Evolutionary conservation across 2,113 vertebrate species (phyloP), one percentile per base, ranked within the genome.

Genomic region (Chunga burmeisteri): DNA sequence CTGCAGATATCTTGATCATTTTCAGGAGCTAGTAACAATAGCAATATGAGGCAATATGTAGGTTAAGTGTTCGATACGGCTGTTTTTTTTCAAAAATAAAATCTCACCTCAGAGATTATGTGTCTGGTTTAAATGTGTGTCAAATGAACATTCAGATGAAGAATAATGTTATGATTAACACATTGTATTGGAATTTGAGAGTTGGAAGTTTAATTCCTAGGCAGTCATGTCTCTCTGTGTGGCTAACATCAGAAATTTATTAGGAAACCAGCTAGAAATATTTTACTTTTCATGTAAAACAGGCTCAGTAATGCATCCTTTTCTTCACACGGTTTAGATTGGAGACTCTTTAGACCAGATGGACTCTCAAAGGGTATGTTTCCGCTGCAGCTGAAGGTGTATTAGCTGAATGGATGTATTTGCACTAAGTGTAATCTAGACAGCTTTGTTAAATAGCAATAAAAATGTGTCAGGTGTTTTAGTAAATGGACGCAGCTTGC

Each of bases 131-230:
- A 96, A 83, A 71, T 84, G 17, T 65, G 36, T 62, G 67, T 86
- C 92, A 88, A 70, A 66, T 86, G 66, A 83, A 53, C n/a, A 36
- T 92, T 88, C 59, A 63, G 50, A 71, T 88, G 82, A 90, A 90
- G 67, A 92, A 50, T 58, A 85, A 59, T 74, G n/a, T 62, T 82
- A 38, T 36, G 82, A 88, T 93, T 92, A 96, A 67, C 9, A 50
- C 38, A 46, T 66, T 83, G 29, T 86, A 75, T 67, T 94, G 59
- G 68, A 83, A 88, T 84, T 90, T 88, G 63, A 59, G 75, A 77
- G 63, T 10, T 83, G 75, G 68, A 94, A 67, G 55, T 92, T 91
- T 88, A 81, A 86, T 95, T 95, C 78, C 49, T 77, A 70, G 71
- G 58, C 53, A 77, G 30, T 80, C 44, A 36, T 67, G 26, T 86